Conservation (phyloP, 1,140 invertebrate species). For the Scylla paramamosain region DNA sequence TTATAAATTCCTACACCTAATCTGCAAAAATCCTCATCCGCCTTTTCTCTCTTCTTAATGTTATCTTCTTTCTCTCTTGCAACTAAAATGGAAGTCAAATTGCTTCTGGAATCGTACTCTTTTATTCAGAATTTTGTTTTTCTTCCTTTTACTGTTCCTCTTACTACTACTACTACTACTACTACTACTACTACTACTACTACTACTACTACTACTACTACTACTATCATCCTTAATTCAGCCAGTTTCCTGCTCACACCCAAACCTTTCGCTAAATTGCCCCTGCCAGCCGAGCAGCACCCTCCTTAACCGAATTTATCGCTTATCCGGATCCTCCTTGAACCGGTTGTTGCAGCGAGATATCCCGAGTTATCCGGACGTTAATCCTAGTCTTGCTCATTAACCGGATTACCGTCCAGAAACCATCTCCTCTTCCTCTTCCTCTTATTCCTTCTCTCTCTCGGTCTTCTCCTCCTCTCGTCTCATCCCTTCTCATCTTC, state of each 20-base stretch:
- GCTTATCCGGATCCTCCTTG: background rate
- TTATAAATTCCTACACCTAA: background rate
- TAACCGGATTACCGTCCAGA: conserved; percentile 29
- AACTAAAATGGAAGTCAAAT: no score
- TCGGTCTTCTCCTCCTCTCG: background rate
- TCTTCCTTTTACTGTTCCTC: background rate
- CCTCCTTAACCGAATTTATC: conserved; percentile 14
- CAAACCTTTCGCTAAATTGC: background rate
- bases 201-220: conserved; percentile 15
- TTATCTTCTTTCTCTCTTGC: no score
- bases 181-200: conserved; percentile 39
- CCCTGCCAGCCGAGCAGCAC: background rate
- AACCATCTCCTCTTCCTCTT: background rate
- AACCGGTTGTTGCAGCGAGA: conserved; percentile 9
- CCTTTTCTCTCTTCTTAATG: no score
- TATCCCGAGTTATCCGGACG: background rate
- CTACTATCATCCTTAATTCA: background rate
- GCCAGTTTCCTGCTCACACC: background rate
- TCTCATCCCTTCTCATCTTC: background rate
- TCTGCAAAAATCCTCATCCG: background rate
- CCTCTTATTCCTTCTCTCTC: background rate
- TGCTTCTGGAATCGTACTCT: no score
- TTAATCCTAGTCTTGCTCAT: background rate
- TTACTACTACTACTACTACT: conserved; percentile 40
- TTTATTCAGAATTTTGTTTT: no score